Base-by-base conservation (phyloP, 2,113 vertebrate species). In the Chaetops frenatus region DNA sequence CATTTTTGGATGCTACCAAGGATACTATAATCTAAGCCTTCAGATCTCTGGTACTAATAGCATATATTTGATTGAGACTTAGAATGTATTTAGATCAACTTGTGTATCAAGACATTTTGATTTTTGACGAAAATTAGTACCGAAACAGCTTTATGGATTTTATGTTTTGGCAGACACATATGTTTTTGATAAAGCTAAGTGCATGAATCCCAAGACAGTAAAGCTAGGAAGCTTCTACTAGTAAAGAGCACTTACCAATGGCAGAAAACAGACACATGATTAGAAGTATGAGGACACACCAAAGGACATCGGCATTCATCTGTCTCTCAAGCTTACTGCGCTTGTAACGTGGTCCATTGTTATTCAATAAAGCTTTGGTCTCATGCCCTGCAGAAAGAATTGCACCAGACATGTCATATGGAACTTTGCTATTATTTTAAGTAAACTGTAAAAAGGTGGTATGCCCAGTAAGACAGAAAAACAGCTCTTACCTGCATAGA, bases 361-460 rank as follows among this genome's bases (percentile, higher is more conserved):
- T 99, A 97, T 99, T 99, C 86, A 99, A 97, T 97, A 99, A 99
- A 85, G 99, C 99, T 98, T 99, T 99, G 83, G 99, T 99, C 93
- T 99, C 99, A 16, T 99, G 99, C 80, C 99, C 99, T 99, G 97
- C 11, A 72, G 86, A 56, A 94, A 53, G 27, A 94, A 90, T 85
- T 89, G 48, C 40, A 86, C 66, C 45, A 77, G 22, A 86, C 6
- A 12, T n/a, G 40, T 78, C 56, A 81, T 12, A 71, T 3, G 25
- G 51, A 50, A 38, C 48, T 74, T 17, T 36, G 29, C 20, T 42
- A n/a, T 8, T 54, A 72, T 54, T 88, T 82, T 64, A 92, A 91
- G 35, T 13, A 38, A 79, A 84, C 33, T 45, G 38, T 35, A 53
- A 73, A 79, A 79, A 74, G 22, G 23, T 6, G 14, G 24, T 22